Percentiles rank a stretch among this genome's conserved stretches.
Evolutionary conservation across 2,113 vertebrate species (phyloP).

Genomic region (Phrynosoma blainvillii): DNA sequence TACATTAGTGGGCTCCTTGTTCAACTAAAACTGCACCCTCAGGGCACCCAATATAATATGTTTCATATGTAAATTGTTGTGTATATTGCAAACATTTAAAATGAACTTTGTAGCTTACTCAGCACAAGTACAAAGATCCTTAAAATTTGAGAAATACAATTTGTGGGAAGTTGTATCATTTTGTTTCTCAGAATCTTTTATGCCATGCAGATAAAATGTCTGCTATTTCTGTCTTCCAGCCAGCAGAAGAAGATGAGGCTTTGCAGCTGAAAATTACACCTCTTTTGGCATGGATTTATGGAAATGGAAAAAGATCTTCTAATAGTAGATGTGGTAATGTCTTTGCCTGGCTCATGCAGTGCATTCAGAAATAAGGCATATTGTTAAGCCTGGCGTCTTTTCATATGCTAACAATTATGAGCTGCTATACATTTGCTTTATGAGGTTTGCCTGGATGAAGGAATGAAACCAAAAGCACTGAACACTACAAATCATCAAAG

Average conservation of each 20-base stretch:
- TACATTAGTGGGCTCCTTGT: neutral
- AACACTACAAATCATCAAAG: neutral
- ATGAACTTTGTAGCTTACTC: slow-evolving; percentile 20
- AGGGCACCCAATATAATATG: neutral
- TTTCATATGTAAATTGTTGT: neutral
- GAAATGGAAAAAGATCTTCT: slow-evolving; percentile 19
- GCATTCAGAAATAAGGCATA: neutral
- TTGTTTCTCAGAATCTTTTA: neutral
- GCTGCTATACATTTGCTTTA: slow-evolving; percentile 14
- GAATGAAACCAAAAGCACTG: slow-evolving; percentile 8
- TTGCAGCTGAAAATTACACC: slow-evolving; percentile 18
- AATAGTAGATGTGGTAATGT: neutral
- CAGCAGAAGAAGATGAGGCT: slow-evolving; percentile 18
- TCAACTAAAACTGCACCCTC: neutral
- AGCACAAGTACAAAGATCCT: neutral
- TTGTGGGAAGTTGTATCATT: neutral
- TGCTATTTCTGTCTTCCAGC: neutral
- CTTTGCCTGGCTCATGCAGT: neutral
- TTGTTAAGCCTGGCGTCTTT: slow-evolving; percentile 9
- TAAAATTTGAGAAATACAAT: neutral
- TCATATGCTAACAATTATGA: neutral
- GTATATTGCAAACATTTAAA: neutral
- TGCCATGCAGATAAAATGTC: neutral
- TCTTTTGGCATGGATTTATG: neutral
- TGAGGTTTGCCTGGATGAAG: neutral